These are phyloP conservation scores for Lordiphosa fenestrarum DNA, from an alignment of 2,888 invertebrate species.

Conservation along the genomic window DNA sequence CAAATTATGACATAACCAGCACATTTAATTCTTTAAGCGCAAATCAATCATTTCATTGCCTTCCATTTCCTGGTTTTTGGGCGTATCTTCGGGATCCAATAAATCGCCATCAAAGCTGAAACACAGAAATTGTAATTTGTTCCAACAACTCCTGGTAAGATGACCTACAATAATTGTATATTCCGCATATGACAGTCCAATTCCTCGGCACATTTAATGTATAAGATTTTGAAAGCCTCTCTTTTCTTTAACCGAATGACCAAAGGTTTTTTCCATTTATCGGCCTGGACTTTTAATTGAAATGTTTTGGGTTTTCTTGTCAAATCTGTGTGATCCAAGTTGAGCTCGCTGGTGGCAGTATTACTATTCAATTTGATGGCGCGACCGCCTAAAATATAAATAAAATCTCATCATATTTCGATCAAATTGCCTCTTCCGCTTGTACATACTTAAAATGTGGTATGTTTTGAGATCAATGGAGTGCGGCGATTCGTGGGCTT, in stretches of 20 bases:
- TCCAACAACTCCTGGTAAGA: neutral
- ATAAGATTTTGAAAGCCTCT: slow-evolving; percentile 69
- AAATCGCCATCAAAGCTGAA: slow-evolving; percentile 77
- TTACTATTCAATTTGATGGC: slow-evolving; percentile 36
- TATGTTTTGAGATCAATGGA: slow-evolving; percentile 67
- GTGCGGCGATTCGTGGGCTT: slow-evolving; percentile 66
- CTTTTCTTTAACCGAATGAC: slow-evolving; percentile 61
- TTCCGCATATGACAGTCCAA: slow-evolving; percentile 53
- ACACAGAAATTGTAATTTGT: neutral
- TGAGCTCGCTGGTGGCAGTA: neutral
- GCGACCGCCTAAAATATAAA: slow-evolving; percentile 54
- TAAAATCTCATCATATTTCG: neutral
- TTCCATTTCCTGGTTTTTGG: slow-evolving; percentile 74
- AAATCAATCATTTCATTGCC: slow-evolving; percentile 77
- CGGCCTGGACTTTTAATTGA: slow-evolving; percentile 75
- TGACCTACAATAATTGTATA: slow-evolving; percentile 46
- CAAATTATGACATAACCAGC: neutral
- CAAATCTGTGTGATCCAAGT: slow-evolving; percentile 23
- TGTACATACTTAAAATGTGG: slow-evolving; percentile 70
- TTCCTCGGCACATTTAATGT: slow-evolving; percentile 76
- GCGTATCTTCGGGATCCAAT: slow-evolving; percentile 65
- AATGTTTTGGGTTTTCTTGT: slow-evolving; percentile 48
- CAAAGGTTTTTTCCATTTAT: slow-evolving; percentile 69
- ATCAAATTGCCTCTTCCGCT: too few species aligned
- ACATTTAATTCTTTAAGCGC: slow-evolving; percentile 21